These are phyloP conservation scores for Sinonovacula constricta DNA, from an alignment of 1,140 invertebrate genomes.

Conservation along the genomic window DNA sequence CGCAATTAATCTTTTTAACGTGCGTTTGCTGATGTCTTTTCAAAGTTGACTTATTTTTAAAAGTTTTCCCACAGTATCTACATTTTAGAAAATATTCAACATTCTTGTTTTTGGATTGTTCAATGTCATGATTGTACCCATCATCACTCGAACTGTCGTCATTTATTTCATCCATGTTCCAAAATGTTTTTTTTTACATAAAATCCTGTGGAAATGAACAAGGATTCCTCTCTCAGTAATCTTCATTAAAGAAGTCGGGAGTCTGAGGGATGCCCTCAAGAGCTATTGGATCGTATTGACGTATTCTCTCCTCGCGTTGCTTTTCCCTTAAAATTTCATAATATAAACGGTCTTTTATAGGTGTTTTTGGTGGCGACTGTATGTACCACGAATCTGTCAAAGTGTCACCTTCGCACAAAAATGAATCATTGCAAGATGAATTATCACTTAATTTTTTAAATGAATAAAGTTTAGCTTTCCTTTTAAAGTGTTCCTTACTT, in stretches of 20 bases:
- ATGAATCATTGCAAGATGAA: not conserved
- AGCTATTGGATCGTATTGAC: not conserved
- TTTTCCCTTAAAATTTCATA: not conserved
- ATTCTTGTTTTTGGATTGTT: not conserved
- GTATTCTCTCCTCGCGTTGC: not conserved
- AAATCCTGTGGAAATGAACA: slow-evolving; percentile 1
- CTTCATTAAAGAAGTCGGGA: not conserved
- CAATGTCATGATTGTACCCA: not conserved
- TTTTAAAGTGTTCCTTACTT: not conserved
- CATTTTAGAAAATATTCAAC: not conserved
- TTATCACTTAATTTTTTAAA: slow-evolving; percentile 1
- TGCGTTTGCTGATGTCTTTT: not conserved
- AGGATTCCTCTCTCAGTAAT: not conserved
- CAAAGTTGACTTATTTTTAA: not conserved
- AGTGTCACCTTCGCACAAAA: not conserved
- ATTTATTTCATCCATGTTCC: not conserved
- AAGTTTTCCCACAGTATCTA: not conserved
- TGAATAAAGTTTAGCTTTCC: not conserved
- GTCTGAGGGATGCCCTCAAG: not conserved
- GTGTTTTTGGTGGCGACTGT: not conserved
- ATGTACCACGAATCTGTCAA: not conserved
- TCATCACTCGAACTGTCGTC: not conserved
- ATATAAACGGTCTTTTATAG: not conserved
- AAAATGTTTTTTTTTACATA: not conserved
- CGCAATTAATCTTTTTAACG: slow-evolving; percentile 1